Evolutionary conservation across 2,797 vertebrate species (phyloP).

Genomic region (Mallotus villosus): DNA sequence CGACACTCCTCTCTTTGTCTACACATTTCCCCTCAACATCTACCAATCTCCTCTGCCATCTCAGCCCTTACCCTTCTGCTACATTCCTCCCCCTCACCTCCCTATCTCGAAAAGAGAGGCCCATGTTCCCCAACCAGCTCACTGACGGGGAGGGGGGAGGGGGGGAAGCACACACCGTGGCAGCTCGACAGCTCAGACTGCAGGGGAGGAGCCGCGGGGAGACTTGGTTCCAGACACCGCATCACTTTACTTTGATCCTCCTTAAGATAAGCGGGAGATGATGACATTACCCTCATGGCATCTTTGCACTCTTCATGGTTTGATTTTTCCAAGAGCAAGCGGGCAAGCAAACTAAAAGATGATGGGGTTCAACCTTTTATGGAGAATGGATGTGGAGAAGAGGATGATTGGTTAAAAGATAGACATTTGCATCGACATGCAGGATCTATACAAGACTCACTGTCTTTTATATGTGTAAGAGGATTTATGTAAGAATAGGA

Average conservation of each 20-base stretch:
- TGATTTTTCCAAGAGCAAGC: constrained; percentile 69
- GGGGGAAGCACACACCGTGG: constrained; percentile 71
- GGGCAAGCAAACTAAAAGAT: constrained; percentile 36
- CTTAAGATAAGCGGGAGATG: constrained; percentile 73
- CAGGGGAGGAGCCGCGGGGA: constrained; percentile 51
- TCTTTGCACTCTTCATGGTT: constrained; percentile 85
- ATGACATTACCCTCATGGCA: constrained; percentile 83
- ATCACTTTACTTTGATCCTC: constrained; percentile 64
- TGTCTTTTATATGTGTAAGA: constrained; percentile 70
- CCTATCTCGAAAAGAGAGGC: constrained; percentile 33
- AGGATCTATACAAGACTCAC: constrained; percentile 66
- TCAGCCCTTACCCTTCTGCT: background rate
- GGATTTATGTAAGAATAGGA: constrained; percentile 72
- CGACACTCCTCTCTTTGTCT: constrained; percentile 74
- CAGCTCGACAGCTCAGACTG: constrained; percentile 74
- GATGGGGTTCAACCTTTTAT: constrained; percentile 33
- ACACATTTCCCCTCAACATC: background rate
- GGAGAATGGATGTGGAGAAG: constrained; percentile 46
- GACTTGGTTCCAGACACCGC: constrained; percentile 66
- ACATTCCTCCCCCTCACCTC: background rate
- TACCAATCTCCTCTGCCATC: background rate
- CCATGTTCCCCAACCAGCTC: constrained; percentile 69
- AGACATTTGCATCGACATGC: constrained; percentile 56
- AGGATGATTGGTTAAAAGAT: constrained; percentile 51
- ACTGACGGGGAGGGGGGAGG: constrained; percentile 26